These are phyloP conservation scores for Nettapus auritus DNA, from an alignment of 2,113 vertebrate genomes.

Conservation along the genomic window DNA sequence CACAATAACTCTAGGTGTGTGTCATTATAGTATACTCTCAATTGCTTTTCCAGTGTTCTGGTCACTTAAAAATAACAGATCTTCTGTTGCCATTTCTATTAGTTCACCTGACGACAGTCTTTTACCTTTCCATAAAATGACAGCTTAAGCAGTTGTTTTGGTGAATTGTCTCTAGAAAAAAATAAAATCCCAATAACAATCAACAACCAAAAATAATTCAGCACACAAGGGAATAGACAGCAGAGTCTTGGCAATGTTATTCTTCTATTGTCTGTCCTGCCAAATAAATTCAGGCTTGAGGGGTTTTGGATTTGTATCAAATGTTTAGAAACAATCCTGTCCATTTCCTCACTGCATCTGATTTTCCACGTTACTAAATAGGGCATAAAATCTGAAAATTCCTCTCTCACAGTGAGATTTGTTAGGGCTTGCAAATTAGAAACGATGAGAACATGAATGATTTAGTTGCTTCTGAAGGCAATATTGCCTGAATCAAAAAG, in stretches of 20 bases:
- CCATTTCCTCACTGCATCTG: slow-evolving; percentile 14
- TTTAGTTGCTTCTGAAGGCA: slow-evolving; percentile 26
- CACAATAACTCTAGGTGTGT: neutral
- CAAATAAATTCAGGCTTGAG: slow-evolving; percentile 49
- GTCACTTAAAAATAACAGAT: neutral
- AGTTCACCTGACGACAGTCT: neutral
- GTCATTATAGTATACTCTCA: neutral
- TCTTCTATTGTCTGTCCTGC: slow-evolving; percentile 25
- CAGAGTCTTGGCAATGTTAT: neutral
- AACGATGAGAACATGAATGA: slow-evolving; percentile 10
- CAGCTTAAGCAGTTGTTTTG: neutral
- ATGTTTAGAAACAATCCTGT: slow-evolving; percentile 51
- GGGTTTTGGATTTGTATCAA: slow-evolving; percentile 42
- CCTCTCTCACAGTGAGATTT: neutral
- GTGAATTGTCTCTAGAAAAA: neutral
- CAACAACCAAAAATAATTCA: slow-evolving; percentile 43
- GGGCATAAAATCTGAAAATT: slow-evolving; percentile 47
- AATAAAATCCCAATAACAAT: neutral
- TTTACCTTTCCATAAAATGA: neutral
- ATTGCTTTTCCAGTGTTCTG: neutral
- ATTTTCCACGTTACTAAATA: slow-evolving; percentile 48
- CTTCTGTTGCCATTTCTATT: neutral
- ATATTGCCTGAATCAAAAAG: neutral
- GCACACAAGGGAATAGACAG: neutral
- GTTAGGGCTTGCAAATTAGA: slow-evolving; percentile 25